phyloP scores from a whole-genome alignment of 1,140 invertebrate genomes.

The Andricus grossulariae region DNA sequence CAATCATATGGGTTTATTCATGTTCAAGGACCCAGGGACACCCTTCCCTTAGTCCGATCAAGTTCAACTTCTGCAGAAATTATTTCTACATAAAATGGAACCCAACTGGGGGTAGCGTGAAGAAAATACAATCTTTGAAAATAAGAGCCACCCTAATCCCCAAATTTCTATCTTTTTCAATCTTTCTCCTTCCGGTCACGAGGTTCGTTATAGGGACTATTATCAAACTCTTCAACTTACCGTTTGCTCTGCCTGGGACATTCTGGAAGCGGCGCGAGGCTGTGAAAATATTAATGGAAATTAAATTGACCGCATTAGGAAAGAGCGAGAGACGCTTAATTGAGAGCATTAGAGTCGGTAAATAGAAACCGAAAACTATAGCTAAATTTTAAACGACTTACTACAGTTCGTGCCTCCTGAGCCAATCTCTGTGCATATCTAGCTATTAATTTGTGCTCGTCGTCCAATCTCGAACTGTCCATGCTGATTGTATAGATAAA shows the following conservation, averaged over 20 bases:
- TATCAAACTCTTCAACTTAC: conserved; percentile 59
- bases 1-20: no score
- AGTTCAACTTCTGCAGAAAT: no score
- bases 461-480: conserved; percentile 84
- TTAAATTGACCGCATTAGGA: neutral
- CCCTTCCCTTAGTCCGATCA: no score
- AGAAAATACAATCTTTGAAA: no score
- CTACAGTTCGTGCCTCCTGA: conserved; percentile 90
- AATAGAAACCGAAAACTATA: neutral
- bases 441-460: conserved; percentile 97
- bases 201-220: neutral
- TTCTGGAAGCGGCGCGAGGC: conserved; percentile 71
- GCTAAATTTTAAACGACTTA: conserved; percentile 74
- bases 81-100: no score
- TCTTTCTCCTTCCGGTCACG: neutral
- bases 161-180: no score
- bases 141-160: no score
- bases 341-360: neutral
- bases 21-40: no score
- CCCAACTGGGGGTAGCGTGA: no score
- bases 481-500: conserved; percentile 66
- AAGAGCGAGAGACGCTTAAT: conserved; percentile 32
- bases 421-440: conserved; percentile 95
- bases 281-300: conserved; percentile 55
- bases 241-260: conserved; percentile 71